phyloP scores from a whole-genome alignment of 2,888 invertebrate genomes.

The Fabriciana adippe region DNA sequence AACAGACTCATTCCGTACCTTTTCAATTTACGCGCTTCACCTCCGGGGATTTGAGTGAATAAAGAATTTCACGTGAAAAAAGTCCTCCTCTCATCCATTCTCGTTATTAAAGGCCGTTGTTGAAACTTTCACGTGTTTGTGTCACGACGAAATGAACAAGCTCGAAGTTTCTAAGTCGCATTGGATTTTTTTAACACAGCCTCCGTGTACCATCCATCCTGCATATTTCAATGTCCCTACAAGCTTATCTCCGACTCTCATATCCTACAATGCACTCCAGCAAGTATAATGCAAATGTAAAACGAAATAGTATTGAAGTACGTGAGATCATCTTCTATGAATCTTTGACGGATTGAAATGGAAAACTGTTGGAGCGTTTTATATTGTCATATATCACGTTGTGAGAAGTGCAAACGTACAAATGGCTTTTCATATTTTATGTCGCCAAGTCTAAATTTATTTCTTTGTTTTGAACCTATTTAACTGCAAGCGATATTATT shows the following conservation, averaged over 20 bases:
- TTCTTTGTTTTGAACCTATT: not conserved
- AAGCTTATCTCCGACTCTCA: not conserved
- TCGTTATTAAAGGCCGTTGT: constrained; percentile 3
- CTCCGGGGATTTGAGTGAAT: constrained; percentile 56
- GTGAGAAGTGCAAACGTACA: constrained; percentile 18
- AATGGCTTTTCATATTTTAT: constrained; percentile 17
- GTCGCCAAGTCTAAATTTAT: not conserved
- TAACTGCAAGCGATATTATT: not conserved
- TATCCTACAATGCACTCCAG: constrained; percentile 13
- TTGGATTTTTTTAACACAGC: not conserved
- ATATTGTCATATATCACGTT: constrained; percentile 26
- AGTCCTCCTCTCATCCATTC: not conserved
- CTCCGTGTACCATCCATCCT: not conserved
- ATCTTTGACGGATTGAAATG: constrained; percentile 34
- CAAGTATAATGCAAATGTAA: constrained; percentile 25
- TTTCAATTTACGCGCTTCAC: constrained; percentile 55
- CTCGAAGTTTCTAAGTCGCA: not conserved
- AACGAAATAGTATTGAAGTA: constrained; percentile 30
- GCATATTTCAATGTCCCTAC: not conserved
- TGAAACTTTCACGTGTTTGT: constrained; percentile 1
- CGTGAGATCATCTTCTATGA: constrained; percentile 31
- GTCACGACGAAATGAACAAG: not conserved
- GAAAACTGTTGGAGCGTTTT: constrained; percentile 32
- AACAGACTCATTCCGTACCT: constrained; percentile 55
- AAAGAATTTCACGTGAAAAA: constrained; percentile 52